These are phyloP conservation scores for Perodicticus potto DNA, from an alignment of 2,797 vertebrate genomes.

Conservation along the genomic window DNA sequence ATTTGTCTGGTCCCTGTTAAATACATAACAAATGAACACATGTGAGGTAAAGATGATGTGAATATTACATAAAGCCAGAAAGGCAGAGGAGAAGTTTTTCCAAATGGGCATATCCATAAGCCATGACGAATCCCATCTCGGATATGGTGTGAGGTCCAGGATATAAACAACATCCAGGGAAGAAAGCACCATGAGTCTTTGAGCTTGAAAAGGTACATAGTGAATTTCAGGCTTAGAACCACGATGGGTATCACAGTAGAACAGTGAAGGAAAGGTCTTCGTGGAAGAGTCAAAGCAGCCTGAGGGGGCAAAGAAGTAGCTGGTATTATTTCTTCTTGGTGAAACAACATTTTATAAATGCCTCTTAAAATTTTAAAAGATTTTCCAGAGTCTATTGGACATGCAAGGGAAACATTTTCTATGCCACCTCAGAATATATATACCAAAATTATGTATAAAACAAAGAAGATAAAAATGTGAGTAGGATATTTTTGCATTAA, in stretches of 20 bases:
- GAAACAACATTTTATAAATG: background rate
- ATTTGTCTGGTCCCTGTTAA: conserved; percentile 95
- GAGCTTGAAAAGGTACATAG: conserved; percentile 94
- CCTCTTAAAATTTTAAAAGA: background rate
- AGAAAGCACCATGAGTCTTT: conserved; percentile 97
- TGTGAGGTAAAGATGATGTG: conserved; percentile 95
- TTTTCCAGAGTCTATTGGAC: conserved; percentile 32
- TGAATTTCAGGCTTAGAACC: conserved; percentile 93
- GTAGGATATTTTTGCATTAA: background rate
- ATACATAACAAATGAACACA: conserved; percentile 97
- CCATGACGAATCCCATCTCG: conserved; percentile 96
- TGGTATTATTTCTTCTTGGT: background rate
- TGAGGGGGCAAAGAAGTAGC: conserved; percentile 80
- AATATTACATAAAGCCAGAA: conserved; percentile 97
- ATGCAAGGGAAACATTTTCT: conserved; percentile 23
- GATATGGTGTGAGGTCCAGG: conserved; percentile 96
- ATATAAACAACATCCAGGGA: conserved; percentile 97
- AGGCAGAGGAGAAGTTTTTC: conserved; percentile 95
- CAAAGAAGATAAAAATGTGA: background rate
- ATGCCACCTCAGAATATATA: background rate
- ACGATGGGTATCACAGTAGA: conserved; percentile 95
- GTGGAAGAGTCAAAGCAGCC: conserved; percentile 94
- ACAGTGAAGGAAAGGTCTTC: conserved; percentile 96
- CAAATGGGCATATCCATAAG: conserved; percentile 96
- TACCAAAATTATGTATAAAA: background rate